phyloP scores from a whole-genome alignment of 2,888 invertebrate genomes.

The Pseudoips prasinana region DNA sequence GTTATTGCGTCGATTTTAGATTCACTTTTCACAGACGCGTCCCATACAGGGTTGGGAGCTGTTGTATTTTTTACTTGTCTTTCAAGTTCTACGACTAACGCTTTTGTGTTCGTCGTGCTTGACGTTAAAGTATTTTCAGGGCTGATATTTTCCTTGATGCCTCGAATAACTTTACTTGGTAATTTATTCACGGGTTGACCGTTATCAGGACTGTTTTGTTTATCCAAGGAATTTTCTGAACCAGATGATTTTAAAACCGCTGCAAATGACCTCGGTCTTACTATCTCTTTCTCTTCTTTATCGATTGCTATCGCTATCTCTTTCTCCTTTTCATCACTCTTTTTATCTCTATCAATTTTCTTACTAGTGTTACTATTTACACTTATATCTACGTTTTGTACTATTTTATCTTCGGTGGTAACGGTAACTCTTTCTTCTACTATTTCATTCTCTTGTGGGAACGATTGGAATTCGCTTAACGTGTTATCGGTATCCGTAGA shows the following conservation, averaged over 20 bases:
- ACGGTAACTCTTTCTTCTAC: slow-evolving; percentile 59
- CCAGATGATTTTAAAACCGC: slow-evolving; percentile 71
- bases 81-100: slow-evolving; percentile 60
- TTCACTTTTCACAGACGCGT: slow-evolving; percentile 44
- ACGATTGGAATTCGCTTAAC: slow-evolving; percentile 69
- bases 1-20: slow-evolving; percentile 47
- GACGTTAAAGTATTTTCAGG: slow-evolving; percentile 82
- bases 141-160: slow-evolving; percentile 84
- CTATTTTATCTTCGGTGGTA: slow-evolving; percentile 76
- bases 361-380: slow-evolving; percentile 39
- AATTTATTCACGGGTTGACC: slow-evolving; percentile 73
- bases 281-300: slow-evolving; percentile 46
- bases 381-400: slow-evolving; percentile 79
- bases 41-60: slow-evolving; percentile 36
- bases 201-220: slow-evolving; percentile 62
- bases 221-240: slow-evolving; percentile 68
- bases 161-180: slow-evolving; percentile 79
- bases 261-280: slow-evolving; percentile 66
- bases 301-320: slow-evolving; percentile 23
- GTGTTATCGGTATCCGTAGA: slow-evolving; percentile 76
- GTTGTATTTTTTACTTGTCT: slow-evolving; percentile 49
- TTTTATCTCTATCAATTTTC: slow-evolving; percentile 43
- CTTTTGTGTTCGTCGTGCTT: slow-evolving; percentile 65
- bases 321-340: slow-evolving; percentile 14
- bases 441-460: slow-evolving; percentile 49